A percentile compares a stretch with the other conserved stretches of the same genome.
phyloP scores from a whole-genome alignment of 2,113 vertebrate species.

The Eleginops maclovinus region DNA sequence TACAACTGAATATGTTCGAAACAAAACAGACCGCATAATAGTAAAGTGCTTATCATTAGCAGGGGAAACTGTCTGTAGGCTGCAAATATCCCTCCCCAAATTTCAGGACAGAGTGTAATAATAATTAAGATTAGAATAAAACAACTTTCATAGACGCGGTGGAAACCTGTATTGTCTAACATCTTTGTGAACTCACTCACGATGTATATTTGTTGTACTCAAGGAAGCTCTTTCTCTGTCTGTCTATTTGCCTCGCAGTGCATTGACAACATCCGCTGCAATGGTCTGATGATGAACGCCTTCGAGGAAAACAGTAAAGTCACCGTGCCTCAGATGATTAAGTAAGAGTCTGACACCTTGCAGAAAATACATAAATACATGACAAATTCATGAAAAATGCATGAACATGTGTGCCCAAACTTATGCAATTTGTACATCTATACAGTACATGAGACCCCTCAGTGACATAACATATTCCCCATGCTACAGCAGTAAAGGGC shows the following conservation, averaged over 20 bases:
- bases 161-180: neutral
- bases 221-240: neutral
- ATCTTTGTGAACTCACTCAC: slow-evolving; percentile 10
- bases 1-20: neutral
- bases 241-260: slow-evolving; percentile 83
- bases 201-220: neutral
- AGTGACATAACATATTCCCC: neutral
- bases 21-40: neutral
- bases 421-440: neutral
- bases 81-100: neutral
- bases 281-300: slow-evolving; percentile 98
- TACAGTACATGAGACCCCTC: neutral
- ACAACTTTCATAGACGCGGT: neutral
- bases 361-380: slow-evolving; percentile 17
- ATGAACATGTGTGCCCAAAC: slow-evolving; percentile 2
- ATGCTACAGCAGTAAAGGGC: neutral
- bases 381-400: neutral
- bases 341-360: slow-evolving; percentile 83
- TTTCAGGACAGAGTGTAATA: neutral
- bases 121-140: neutral
- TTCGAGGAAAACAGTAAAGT: slow-evolving; percentile 99
- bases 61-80: neutral
- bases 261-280: slow-evolving; percentile 98
- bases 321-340: slow-evolving; percentile 98
- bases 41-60: neutral